Percentiles rank a stretch among this genome's conserved stretches.
Conservation (phyloP, 2,888 invertebrate species). For the Drosophila ezoana region DNA sequence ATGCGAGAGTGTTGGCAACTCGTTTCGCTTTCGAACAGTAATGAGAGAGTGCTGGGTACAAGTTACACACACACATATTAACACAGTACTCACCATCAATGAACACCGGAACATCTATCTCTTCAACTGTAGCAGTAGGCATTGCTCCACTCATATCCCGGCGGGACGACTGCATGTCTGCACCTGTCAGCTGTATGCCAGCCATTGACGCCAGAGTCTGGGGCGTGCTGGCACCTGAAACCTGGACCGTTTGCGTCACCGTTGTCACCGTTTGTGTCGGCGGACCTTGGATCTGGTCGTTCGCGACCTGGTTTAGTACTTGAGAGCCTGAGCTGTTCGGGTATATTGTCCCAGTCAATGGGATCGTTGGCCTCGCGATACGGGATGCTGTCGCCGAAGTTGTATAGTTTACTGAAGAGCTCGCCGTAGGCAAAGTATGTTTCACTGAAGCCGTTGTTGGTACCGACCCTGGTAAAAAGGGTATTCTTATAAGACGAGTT, state of each 20-base stretch:
- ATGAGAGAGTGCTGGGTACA: constrained; percentile 77
- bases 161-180: constrained; percentile 76
- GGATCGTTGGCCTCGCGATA: constrained; percentile 44
- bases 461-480: constrained; percentile 83
- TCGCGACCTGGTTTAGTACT: constrained; percentile 40
- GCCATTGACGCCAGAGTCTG: constrained; percentile 80
- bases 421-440: constrained; percentile 55
- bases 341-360: constrained; percentile 62
- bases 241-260: constrained; percentile 73
- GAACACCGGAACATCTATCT: constrained; percentile 84
- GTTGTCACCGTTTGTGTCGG: constrained; percentile 48
- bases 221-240: constrained; percentile 64
- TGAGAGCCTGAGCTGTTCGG: constrained; percentile 32
- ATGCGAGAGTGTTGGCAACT: constrained; percentile 14
- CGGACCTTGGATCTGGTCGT: constrained; percentile 46
- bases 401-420: constrained; percentile 59
- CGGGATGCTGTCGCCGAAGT: constrained; percentile 60
- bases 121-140: constrained; percentile 84
- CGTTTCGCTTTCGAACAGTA: constrained; percentile 59
- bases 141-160: constrained; percentile 84
- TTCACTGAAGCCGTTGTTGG: constrained; percentile 72
- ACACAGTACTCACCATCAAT: constrained; percentile 85
- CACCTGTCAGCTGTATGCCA: constrained; percentile 82
- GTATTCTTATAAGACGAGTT: constrained; percentile 76
- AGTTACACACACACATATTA: constrained; percentile 67